Conservation (phyloP, 2,888 invertebrate genomes). For the Ophion obscuratus region DNA sequence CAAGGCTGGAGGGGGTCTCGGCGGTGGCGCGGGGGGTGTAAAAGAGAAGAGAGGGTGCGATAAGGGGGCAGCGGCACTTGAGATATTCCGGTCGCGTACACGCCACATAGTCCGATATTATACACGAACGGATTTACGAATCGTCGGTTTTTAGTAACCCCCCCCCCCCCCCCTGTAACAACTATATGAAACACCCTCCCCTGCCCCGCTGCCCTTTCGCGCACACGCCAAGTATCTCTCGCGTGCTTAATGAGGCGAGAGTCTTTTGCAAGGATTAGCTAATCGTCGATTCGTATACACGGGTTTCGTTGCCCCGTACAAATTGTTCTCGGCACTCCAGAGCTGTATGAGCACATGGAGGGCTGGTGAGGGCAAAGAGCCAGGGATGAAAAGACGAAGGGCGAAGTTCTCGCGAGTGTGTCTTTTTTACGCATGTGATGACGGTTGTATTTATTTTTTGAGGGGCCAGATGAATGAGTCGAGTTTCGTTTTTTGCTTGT, state of each 20-base stretch:
- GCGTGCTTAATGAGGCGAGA: conserved; percentile 19
- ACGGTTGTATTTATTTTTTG: neutral
- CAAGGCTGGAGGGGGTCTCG: no score
- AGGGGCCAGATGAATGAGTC: neutral
- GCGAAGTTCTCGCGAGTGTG: neutral
- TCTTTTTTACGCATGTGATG: neutral
- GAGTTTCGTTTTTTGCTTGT: neutral
- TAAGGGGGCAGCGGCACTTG: neutral
- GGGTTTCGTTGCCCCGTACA: neutral
- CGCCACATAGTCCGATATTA: conserved; percentile 1
- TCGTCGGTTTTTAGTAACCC: neutral
- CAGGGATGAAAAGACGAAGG: neutral
- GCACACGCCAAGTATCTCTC: neutral
- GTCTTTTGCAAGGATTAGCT: conserved; percentile 5
- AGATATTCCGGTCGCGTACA: neutral
- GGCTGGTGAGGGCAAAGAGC: neutral
- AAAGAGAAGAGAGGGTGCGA: neutral
- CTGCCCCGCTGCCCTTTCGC: neutral
- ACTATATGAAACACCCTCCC: neutral
- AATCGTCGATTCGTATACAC: neutral
- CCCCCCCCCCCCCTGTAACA: neutral
- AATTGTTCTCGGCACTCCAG: neutral
- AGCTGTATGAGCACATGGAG: neutral
- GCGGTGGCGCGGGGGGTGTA: neutral
- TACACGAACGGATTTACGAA: neutral